Conservation (phyloP, 2,888 invertebrate genomes). For the Caenorhabditis drosophilae region DNA sequence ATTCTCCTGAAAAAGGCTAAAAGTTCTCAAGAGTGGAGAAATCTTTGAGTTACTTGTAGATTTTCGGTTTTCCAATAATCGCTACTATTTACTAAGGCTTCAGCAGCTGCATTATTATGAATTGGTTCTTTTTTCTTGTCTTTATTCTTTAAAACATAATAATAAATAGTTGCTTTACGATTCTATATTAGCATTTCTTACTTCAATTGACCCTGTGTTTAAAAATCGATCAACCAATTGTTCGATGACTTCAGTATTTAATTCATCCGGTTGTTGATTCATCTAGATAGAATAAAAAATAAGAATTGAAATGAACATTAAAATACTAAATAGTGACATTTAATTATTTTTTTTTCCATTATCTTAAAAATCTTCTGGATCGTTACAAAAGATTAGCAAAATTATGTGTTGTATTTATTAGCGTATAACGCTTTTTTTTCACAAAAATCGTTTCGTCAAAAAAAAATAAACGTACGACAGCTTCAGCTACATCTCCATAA, state of each 20-base stretch:
- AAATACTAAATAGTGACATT: too few species aligned
- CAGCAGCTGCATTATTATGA: constrained; percentile 58
- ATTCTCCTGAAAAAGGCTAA: too few species aligned
- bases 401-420: too few species aligned
- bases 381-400: too few species aligned
- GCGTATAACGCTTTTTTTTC: too few species aligned
- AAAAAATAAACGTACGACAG: constrained; percentile 13
- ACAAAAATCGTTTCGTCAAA: too few species aligned
- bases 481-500: constrained; percentile 56
- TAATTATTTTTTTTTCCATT: too few species aligned
- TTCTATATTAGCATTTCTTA: background rate
- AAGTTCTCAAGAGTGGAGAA: too few species aligned
- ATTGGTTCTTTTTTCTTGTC: constrained; percentile 32
- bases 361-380: too few species aligned
- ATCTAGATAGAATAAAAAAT: constrained; percentile 7
- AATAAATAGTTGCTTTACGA: background rate
- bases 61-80: constrained; percentile 62
- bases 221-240: constrained; percentile 64
- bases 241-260: constrained; percentile 65
- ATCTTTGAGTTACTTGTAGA: too few species aligned
- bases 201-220: constrained; percentile 58
- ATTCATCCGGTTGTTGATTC: constrained; percentile 55
- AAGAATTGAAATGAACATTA: background rate
- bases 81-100: constrained; percentile 61
- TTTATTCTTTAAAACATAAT: constrained; percentile 20